Evolutionary conservation across 2,113 vertebrate species (phyloP).

Genomic region (Gnathonemus echidnorhynchus): DNA sequence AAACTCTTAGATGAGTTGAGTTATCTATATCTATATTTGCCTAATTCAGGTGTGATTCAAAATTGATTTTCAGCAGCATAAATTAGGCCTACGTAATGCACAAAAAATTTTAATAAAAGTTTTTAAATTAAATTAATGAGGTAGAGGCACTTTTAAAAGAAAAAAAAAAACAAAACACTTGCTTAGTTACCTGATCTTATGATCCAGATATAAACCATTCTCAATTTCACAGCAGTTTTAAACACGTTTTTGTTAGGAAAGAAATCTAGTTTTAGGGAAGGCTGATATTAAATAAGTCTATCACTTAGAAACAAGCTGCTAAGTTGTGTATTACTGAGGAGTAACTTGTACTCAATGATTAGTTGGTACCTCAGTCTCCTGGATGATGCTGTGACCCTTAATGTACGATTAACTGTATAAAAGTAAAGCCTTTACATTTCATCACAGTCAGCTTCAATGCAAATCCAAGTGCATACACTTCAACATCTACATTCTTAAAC

Average conservation of each 20-base stretch:
- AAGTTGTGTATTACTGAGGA: neutral
- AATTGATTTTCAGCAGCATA: neutral
- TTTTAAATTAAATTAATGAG: conserved; percentile 24
- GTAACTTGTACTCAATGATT: neutral
- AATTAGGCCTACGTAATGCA: neutral
- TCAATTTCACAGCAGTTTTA: neutral
- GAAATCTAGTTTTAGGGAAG: neutral
- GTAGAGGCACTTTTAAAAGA: neutral
- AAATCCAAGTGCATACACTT: neutral
- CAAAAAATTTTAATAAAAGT: neutral
- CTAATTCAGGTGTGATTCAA: neutral
- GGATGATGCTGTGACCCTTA: neutral
- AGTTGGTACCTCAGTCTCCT: neutral
- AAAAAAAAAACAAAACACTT: neutral
- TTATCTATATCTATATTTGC: neutral
- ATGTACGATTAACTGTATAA: neutral
- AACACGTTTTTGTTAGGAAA: neutral
- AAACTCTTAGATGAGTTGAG: neutral
- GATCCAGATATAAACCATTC: neutral
- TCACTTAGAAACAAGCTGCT: neutral
- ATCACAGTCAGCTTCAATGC: neutral
- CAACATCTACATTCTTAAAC: neutral
- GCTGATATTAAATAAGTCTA: neutral
- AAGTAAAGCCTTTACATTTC: neutral
- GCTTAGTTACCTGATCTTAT: neutral